A percentile compares a stretch with the other conserved stretches of the same genome.
These are phyloP conservation scores for Haplochromis burtoni DNA, from an alignment of 2,113 vertebrate species.

Conservation along the genomic window DNA sequence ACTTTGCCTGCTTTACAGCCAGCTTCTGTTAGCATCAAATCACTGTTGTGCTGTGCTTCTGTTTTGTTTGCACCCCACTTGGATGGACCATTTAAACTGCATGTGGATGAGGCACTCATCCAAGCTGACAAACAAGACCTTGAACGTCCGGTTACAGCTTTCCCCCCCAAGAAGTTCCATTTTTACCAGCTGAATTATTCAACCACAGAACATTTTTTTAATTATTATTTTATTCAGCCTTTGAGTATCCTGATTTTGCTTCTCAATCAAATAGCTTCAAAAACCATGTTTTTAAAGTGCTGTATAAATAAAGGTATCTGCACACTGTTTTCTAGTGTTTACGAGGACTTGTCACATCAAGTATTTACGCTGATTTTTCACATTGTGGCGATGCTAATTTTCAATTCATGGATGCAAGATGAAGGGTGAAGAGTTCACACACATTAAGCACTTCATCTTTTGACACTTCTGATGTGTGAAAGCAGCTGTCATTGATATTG, in stretches of 20 bases:
- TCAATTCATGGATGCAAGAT: neutral
- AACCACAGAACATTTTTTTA: neutral
- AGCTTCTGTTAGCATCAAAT: neutral
- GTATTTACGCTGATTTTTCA: neutral
- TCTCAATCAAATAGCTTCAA: neutral
- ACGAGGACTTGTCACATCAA: neutral
- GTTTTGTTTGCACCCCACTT: neutral
- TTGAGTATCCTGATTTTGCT: neutral
- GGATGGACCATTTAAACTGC: neutral
- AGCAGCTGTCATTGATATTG: neutral
- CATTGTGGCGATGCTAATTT: neutral
- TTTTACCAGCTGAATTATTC: neutral
- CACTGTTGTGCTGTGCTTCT: neutral
- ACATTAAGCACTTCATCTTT: neutral
- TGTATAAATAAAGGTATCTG: neutral
- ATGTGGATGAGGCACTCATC: neutral
- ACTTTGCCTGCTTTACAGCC: neutral
- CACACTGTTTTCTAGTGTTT: neutral
- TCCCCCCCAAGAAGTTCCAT: neutral
- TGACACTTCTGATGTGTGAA: constrained; percentile 14
- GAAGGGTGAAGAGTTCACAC: neutral
- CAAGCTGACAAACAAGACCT: neutral
- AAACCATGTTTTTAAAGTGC: neutral
- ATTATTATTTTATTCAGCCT: neutral
- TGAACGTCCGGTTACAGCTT: neutral